Conservation (phyloP, 1,140 invertebrate species). For the Oreohelix idahoensis region DNA sequence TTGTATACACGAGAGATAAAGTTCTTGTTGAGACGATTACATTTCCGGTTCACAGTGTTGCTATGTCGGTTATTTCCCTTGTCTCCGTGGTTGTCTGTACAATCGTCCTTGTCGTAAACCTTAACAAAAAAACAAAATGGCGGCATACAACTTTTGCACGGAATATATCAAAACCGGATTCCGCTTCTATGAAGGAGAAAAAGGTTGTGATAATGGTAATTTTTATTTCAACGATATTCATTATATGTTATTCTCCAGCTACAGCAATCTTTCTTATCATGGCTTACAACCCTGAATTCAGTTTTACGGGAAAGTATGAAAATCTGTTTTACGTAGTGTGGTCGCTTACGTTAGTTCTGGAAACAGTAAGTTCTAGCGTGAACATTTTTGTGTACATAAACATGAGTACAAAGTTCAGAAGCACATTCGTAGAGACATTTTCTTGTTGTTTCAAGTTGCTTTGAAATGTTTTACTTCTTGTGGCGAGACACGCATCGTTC, state of each 20-base stretch:
- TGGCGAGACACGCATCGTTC: no score
- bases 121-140: neutral
- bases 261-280: neutral
- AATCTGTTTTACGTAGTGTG: neutral
- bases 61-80: neutral
- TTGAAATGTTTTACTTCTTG: no score
- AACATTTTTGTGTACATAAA: conserved; percentile 20
- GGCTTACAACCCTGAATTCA: neutral
- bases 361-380: neutral
- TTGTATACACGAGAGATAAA: no score
- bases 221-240: neutral
- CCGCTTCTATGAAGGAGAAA: neutral
- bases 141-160: neutral
- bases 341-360: neutral
- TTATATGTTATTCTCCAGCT: neutral
- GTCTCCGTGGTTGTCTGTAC: neutral
- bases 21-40: no score
- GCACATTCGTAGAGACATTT: neutral
- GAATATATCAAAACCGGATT: neutral
- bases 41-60: neutral
- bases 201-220: neutral
- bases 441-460: no score
- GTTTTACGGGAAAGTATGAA: neutral
- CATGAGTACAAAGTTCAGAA: conserved; percentile 9
- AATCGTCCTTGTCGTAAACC: neutral